phyloP scores from a whole-genome alignment of 2,113 vertebrate species.

The Pampusana beccarii region DNA sequence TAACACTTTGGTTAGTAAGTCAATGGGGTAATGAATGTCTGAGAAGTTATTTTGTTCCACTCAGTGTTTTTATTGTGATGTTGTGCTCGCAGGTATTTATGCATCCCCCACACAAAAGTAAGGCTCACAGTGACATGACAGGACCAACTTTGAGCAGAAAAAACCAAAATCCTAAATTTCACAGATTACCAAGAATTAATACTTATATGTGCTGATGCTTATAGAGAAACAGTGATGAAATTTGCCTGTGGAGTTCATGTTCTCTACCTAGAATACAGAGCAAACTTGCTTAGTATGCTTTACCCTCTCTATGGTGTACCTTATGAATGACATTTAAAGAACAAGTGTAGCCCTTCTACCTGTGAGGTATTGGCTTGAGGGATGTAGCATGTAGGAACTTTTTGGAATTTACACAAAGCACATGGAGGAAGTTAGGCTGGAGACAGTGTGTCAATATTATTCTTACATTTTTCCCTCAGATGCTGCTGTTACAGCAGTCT shows the following conservation, averaged over 20 bases:
- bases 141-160: background rate
- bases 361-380: background rate
- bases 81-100: background rate
- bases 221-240: background rate
- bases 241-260: background rate
- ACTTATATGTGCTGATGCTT: background rate
- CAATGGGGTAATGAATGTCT: background rate
- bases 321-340: background rate
- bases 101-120: background rate
- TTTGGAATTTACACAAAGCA: background rate
- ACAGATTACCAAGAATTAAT: background rate
- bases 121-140: background rate
- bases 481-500: background rate
- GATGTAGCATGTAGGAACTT: fast-evolving
- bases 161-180: background rate
- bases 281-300: background rate
- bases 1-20: background rate
- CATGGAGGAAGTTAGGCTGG: background rate
- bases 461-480: background rate
- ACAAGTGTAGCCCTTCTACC: background rate
- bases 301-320: background rate
- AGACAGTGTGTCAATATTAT: background rate
- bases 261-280: background rate
- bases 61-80: background rate
- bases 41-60: background rate